Conservation (phyloP, 2,113 vertebrate genomes). For the Grallaria varia region DNA sequence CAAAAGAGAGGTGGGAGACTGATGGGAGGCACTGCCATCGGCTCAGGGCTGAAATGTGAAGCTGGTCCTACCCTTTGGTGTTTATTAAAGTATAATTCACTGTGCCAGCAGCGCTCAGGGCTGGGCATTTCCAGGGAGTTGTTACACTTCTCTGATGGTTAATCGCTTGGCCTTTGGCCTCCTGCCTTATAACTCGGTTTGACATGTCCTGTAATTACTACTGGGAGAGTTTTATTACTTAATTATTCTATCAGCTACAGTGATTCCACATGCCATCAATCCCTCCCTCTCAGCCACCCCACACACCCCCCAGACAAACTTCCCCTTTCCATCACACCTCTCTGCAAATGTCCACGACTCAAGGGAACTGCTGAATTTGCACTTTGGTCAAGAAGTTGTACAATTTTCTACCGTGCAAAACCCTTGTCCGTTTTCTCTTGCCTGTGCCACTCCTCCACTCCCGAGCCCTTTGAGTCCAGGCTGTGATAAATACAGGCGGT, state of each 20-base stretch:
- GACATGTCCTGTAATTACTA: slow-evolving; percentile 4
- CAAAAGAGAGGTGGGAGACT: not conserved
- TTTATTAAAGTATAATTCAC: slow-evolving; percentile 26
- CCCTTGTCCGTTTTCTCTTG: not conserved
- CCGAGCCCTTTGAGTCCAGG: not conserved
- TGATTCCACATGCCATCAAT: not conserved
- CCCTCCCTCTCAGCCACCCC: not conserved
- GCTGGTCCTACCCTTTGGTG: not conserved
- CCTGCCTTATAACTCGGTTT: slow-evolving; percentile 31
- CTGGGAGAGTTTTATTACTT: slow-evolving; percentile 50
- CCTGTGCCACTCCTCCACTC: not conserved
- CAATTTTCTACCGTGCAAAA: not conserved
- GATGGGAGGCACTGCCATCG: not conserved
- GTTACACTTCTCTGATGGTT: slow-evolving; percentile 11
- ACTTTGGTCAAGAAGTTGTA: not conserved
- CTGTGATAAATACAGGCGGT: not conserved
- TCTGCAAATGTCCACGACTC: not conserved
- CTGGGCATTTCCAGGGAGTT: slow-evolving; percentile 28
- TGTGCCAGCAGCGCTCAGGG: not conserved
- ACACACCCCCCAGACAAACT: not conserved
- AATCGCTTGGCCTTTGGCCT: slow-evolving; percentile 45
- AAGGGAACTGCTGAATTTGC: not conserved
- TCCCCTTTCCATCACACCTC: not conserved
- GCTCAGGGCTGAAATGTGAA: not conserved
- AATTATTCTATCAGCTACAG: slow-evolving; percentile 1